Evolutionary conservation across 2,888 invertebrate species (phyloP), one percentile per base, ranked within the genome.

Genomic region (Trachelus tabidus): DNA sequence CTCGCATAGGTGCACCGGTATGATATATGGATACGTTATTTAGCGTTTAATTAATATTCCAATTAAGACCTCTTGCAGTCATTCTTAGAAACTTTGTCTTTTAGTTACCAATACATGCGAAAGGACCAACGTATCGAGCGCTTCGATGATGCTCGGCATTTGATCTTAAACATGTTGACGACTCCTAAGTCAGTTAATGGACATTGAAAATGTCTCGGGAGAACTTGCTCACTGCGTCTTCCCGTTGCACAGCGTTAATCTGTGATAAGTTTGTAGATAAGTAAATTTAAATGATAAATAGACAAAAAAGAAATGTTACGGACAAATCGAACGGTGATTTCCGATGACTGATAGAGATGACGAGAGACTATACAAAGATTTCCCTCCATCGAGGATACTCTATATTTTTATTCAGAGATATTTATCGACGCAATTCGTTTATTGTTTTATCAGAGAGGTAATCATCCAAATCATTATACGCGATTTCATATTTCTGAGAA

Each of bases 1-100:
- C 93, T 79, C 92, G 94, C 82, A 93, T 94, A 79, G 94, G 94
- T 83, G 94, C 94, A 80, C 92, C 92, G 89, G 94, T 94, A 93
- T 92, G 92, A 73, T 15, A 40, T 56, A 56, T 23, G 56, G 23
- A 23, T 56, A 56, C 2, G 9, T 23, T 56, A 56, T 9, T 56
- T 56, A 23, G 23, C 23, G 3, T 23, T 56, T 2, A 56, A 56
- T 56, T 23, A 75, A 79, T 68, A 75, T 69, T 34, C 30, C 23
- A 12, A 69, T 34, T n/a, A 74, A n/a, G 2, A 77, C 33, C 1
- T 34, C 9, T 40, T 69, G 30, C 15, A 34, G 37, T 31, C 12
- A 73, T 76, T 79, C 35, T 79, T 40, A 23, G 15, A 56, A 56
- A 56, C 37, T 75, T 73, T 69, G 75, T 74, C 82, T 89, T 77